Evolutionary conservation across 2,113 vertebrate genomes (phyloP), one percentile per base, ranked within the genome.

Genomic region (Cynoglossus semilaevis): DNA sequence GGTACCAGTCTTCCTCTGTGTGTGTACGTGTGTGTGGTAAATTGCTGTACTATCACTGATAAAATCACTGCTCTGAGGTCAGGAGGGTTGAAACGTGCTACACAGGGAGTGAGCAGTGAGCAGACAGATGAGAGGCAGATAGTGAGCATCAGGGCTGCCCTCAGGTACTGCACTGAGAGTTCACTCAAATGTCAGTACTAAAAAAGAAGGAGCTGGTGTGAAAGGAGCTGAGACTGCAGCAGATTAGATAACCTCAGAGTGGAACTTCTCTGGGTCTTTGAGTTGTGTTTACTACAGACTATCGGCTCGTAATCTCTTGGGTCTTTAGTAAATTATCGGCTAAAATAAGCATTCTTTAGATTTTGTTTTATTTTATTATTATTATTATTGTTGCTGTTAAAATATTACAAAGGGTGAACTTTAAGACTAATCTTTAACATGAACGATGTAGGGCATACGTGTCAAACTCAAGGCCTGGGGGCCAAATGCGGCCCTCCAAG

Each of bases 181-280:
- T 22, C 3, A 15, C 3, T 22, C 22, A 29, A 4, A 29, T 29
- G 22, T 29, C 22, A 29, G 22, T 6, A 6, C 22, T 29, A 2
- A 29, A 6, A 6, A 40, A 40, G 37, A 40, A 13, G 37, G 37
- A 40, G 58, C 51, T 55, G 5, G 1, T 45, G 43, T 51, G n/a
- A 51, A 41, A 35, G 36, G 5, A 52, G 19, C 51, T 35, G 42
- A 40, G 52, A 51, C 7, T 47, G 47, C 29, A 40, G 22, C 49
- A 43, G 61, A 72, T 59, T 41, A 59, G 63, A 63, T 52, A 46
- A 56, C 9, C 15, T 56, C 13, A 34, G 50, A 55, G 36, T 49
- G 13, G 54, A 64, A 34, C 29, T 48, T 15, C 14, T 40, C 6
- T 29, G 22, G 2, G 22, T 29, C n/a, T n/a, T n/a, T 2, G 22